Evolutionary conservation across 2,888 invertebrate species (phyloP), one percentile per base, ranked within the genome.

Genomic region (Tiliacea citrago): DNA sequence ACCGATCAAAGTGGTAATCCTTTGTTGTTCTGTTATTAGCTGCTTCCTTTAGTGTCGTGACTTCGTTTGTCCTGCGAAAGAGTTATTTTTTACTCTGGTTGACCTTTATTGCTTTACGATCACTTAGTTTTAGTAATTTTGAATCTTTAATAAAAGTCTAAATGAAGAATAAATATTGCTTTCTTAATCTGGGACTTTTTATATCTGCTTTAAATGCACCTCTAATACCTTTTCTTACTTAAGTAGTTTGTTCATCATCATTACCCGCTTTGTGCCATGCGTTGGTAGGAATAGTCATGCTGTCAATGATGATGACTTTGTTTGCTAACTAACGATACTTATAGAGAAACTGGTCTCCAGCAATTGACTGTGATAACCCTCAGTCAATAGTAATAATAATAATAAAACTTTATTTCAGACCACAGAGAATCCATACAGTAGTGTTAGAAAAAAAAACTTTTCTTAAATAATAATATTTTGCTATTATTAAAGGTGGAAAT

Each of bases 51-150:
- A 92, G 90, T 18, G 93, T 90, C 1, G 96, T 96, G 3, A 96
- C 96, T 92, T 96, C 96, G 81, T 96, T 96, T 58, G 96, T 96
- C 96, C 96, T 96, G 86, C 6, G 84, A 82, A 87, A 68, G 10
- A 60, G 18, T 35, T 45, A 7, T 55, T 66, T 49, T 51, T 39
- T 57, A 73, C n/a, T 2, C n/a, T 42, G 18, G n/a, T 73, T 61
- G 47, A 49, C 13, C 13, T 42, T 65, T 39, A 45, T 51, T 63
- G 61, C 9, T 72, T 51, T 29, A 60, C 18, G 29, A 51, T 51
- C 13, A 49, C n/a, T 18, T 1, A 9, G 42, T 29, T 18, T 35
- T 47, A 8, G 12, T 18, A 16, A 21, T 47, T 47, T 47, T 18
- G 29, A 12, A 1, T n/a, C n/a, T n/a, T n/a, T n/a, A n/a, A 39